Conservation (phyloP, 1,140 invertebrate species). For the Popillia japonica region DNA sequence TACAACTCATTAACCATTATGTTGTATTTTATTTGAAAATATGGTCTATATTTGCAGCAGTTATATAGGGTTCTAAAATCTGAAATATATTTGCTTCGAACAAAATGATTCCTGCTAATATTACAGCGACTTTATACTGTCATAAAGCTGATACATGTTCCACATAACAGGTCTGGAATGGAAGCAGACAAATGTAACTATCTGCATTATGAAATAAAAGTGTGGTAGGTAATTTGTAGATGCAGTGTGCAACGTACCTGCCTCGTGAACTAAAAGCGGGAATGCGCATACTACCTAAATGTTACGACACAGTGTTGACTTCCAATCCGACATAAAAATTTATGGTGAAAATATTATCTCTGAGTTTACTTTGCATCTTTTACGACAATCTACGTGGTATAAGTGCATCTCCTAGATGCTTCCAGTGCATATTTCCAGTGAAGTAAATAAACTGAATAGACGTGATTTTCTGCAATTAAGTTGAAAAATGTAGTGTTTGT, state of each 20-base stretch:
- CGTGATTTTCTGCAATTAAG: background rate
- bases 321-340: background rate
- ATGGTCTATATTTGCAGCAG: no score
- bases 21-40: no score
- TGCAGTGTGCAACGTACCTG: background rate
- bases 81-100: no score
- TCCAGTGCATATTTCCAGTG: background rate
- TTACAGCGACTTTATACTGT: background rate
- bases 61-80: no score
- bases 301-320: background rate
- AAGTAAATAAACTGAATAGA: background rate
- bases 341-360: conserved; percentile 20
- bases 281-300: background rate
- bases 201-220: background rate
- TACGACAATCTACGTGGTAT: background rate
- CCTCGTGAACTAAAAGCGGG: background rate
- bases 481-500: background rate
- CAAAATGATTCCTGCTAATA: no score
- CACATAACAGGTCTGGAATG: background rate
- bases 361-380: background rate
- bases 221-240: background rate
- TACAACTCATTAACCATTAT: no score
- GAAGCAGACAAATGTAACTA: background rate
- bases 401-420: background rate
- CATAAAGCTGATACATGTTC: background rate